These are phyloP conservation scores for Paratilapia polleni DNA, from an alignment of 2,113 vertebrate species.

Conservation along the genomic window DNA sequence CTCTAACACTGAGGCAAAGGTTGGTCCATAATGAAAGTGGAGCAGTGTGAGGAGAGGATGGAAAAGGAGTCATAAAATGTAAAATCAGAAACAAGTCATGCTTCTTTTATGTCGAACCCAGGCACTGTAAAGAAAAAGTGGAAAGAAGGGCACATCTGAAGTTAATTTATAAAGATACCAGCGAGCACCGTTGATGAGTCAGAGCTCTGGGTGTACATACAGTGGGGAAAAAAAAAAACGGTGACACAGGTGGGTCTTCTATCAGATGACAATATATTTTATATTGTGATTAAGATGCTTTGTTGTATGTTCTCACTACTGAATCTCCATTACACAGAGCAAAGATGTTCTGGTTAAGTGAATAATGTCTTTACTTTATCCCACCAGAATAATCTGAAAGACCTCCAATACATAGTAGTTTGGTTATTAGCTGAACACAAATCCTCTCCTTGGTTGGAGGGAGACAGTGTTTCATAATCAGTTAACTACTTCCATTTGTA, in stretches of 20 bases:
- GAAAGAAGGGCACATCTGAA: slow-evolving; percentile 29
- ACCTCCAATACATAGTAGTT: slow-evolving; percentile 11
- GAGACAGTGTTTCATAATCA: slow-evolving; percentile 50
- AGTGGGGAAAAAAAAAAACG: neutral
- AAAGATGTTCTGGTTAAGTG: neutral
- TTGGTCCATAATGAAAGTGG: slow-evolving; percentile 58
- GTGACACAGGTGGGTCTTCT: neutral
- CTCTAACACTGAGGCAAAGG: slow-evolving; percentile 50
- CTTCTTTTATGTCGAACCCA: slow-evolving; percentile 21
- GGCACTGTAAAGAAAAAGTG: slow-evolving; percentile 3
- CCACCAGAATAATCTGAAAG: slow-evolving; percentile 21
- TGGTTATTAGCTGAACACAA: slow-evolving; percentile 29
- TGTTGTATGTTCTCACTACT: slow-evolving; percentile 1
- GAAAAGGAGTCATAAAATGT: slow-evolving; percentile 25
- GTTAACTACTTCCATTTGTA: slow-evolving; percentile 54
- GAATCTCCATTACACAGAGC: neutral
- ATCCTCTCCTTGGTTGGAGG: neutral
- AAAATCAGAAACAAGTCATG: slow-evolving; percentile 27
- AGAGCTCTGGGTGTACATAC: neutral
- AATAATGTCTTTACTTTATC: slow-evolving; percentile 2
- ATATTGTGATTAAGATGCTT: neutral
- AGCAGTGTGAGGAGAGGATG: slow-evolving; percentile 1
- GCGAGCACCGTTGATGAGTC: neutral
- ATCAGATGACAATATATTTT: neutral
- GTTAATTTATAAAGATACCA: slow-evolving; percentile 27